Evolutionary conservation across 2,113 vertebrate genomes (phyloP), one percentile per base, ranked within the genome.

Genomic region (Limanda limanda): DNA sequence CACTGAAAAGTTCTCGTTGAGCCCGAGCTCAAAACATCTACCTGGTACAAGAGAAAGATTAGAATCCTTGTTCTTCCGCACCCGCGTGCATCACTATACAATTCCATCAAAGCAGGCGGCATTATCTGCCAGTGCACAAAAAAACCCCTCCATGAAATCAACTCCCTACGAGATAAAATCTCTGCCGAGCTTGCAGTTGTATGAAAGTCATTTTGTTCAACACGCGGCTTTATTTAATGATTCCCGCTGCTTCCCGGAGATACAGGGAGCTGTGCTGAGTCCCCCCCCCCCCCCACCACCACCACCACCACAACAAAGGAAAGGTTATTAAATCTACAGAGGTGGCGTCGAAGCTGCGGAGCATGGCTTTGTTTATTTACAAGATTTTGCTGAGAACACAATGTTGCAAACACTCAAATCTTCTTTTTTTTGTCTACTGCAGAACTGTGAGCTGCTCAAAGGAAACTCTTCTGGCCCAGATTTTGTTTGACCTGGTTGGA

Each of bases 261-360:
- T 1, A 55, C 64, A 77, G 56, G 54, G 31, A 73, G 56, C 52
- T 72, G 31, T 40, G 55, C 31, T 13, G 40, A 13, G 40, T 10
- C 2, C 20, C 27, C 58, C 27, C 27, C 27, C 27, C 27, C 27
- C 20, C 67, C 70, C 56, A 40, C 31, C 51, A 5, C 21, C 20
- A n/a, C n/a, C n/a, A n/a, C n/a, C n/a, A n/a, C n/a, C n/a, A n/a
- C 18, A 59, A 82, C 69, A 59, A 64, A 78, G 61, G 37, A 42
- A 37, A 71, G 67, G 68, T 78, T 78, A 86, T 86, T 84, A 78
- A 75, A 83, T 76, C 51, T 79, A 69, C 81, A 72, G 66, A 68
- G 62, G 63, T 45, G 52, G 42, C 60, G 42, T 63, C 5, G 14
- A 60, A 48, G 66, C 74, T 45, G 68, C 1, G 27, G 74, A 81